Evolutionary conservation across 2,113 vertebrate species (phyloP), one percentile per base, ranked within the genome.

Genomic region (Leuciscus idus): DNA sequence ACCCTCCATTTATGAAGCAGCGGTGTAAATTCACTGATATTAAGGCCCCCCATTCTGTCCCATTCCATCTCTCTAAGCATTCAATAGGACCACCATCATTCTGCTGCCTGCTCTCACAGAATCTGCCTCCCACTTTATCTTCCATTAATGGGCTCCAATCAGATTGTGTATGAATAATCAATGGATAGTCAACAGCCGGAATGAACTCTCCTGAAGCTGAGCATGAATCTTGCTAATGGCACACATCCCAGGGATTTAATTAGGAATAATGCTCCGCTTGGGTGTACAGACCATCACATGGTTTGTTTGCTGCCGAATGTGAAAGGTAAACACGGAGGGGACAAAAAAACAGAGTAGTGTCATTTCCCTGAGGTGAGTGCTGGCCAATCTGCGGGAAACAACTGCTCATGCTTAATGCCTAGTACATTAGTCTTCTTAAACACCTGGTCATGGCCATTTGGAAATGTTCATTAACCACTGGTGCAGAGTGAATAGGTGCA

Each of bases 111-210:
- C 43, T 59, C 84, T 81, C 36, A 87, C 83, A 87, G 79, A 93
- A 92, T 91, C 91, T 87, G 93, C 93, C 92, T 93, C 92, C 93
- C 92, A 92, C 90, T 91, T 95, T 94, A 94, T 94, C 92, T 94
- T 88, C 85, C 93, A 94, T 94, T 94, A 94, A 95, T 94, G 93
- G 93, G 93, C 52, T 92, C 93, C 92, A 94, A 93, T 95, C 93
- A 92, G 93, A 94, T 93, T 89, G 90, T 93, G 92, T 94, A 94
- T 95, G 94, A 95, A 95, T 95, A 95, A 95, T 95, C 94, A 94
- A 95, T 94, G 94, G 90, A 89, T 92, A 95, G 93, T 92, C 93
- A 93, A 93, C 93, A 89, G 84, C 91, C 91, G 89, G 90, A 92
- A 92, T 91, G 91, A 93, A 91, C 93, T 92, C 91, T 93, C 93